Evolutionary conservation across 2,888 invertebrate genomes (phyloP).

Genomic region (Arenicola marina): DNA sequence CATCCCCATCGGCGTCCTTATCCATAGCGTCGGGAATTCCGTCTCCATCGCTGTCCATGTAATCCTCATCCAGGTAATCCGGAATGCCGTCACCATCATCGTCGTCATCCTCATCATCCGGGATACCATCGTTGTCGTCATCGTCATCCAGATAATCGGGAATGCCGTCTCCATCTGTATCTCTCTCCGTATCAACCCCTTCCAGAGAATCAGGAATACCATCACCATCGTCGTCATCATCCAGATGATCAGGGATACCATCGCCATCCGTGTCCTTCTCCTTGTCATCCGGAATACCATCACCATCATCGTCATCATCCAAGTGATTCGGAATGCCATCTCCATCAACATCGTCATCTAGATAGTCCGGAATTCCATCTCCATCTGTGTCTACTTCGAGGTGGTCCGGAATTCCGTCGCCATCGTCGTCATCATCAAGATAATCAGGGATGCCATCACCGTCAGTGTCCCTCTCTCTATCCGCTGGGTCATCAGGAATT

Average conservation of each 20-base stretch:
- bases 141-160: slow-evolving; percentile 31
- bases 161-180: slow-evolving; percentile 37
- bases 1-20: slow-evolving; percentile 37
- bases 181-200: slow-evolving; percentile 37
- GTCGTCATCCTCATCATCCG: slow-evolving; percentile 35
- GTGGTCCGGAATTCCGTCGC: slow-evolving; percentile 32
- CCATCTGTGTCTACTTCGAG: slow-evolving; percentile 28
- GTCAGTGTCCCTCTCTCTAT: slow-evolving; percentile 17
- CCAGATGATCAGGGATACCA: slow-evolving; percentile 38
- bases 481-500: slow-evolving; percentile 32
- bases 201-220: slow-evolving; percentile 40
- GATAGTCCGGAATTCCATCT: slow-evolving; percentile 42
- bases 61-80: slow-evolving; percentile 39
- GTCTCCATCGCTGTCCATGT: slow-evolving; percentile 35
- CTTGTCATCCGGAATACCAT: slow-evolving; percentile 38
- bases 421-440: slow-evolving; percentile 26
- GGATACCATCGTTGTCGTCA: slow-evolving; percentile 32
- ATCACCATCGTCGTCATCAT: slow-evolving; percentile 40
- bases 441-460: slow-evolving; percentile 25
- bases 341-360: slow-evolving; percentile 44
- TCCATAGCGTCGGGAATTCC: slow-evolving; percentile 37
- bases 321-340: slow-evolving; percentile 51
- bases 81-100: slow-evolving; percentile 48
- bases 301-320: slow-evolving; percentile 38
- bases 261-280: slow-evolving; percentile 42